Evolutionary conservation across 1,140 invertebrate genomes (phyloP).

Genomic region (Phymorhynchus buccinoides): DNA sequence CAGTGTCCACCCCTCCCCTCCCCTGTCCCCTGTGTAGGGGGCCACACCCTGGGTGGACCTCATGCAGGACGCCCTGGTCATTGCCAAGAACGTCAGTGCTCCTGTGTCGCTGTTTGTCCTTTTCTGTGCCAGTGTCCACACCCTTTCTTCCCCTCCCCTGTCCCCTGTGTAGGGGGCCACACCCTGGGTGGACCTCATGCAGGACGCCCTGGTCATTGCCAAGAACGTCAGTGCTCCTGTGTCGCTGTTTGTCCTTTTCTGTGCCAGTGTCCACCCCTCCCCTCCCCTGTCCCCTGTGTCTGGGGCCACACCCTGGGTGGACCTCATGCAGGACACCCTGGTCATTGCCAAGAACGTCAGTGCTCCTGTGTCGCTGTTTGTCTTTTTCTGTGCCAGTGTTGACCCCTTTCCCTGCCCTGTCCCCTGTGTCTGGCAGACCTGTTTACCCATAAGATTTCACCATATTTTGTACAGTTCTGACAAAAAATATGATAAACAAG

Average conservation of each 20-base stretch:
- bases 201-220: conserved; percentile 96
- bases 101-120: background rate
- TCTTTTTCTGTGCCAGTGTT: too few species aligned
- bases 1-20: too few species aligned
- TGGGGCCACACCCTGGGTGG: conserved; percentile 83
- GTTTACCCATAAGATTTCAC: too few species aligned
- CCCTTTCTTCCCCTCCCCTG: too few species aligned
- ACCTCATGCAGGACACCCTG: conserved; percentile 96
- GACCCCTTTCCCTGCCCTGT: too few species aligned
- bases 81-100: conserved; percentile 90
- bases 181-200: conserved; percentile 92
- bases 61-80: conserved; percentile 96
- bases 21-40: conserved; percentile 91
- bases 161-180: conserved; percentile 86
- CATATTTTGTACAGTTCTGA: too few species aligned
- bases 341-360: conserved; percentile 95
- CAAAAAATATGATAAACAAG: too few species aligned
- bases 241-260: conserved; percentile 18
- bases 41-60: conserved; percentile 86
- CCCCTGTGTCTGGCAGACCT: too few species aligned
- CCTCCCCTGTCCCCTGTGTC: too few species aligned
- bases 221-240: conserved; percentile 82
- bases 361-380: conserved; percentile 39
- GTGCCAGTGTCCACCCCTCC: too few species aligned
- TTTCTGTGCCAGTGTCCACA: too few species aligned